Evolutionary conservation across 2,888 invertebrate genomes (phyloP).

Genomic region (Cactoblastis cactorum): DNA sequence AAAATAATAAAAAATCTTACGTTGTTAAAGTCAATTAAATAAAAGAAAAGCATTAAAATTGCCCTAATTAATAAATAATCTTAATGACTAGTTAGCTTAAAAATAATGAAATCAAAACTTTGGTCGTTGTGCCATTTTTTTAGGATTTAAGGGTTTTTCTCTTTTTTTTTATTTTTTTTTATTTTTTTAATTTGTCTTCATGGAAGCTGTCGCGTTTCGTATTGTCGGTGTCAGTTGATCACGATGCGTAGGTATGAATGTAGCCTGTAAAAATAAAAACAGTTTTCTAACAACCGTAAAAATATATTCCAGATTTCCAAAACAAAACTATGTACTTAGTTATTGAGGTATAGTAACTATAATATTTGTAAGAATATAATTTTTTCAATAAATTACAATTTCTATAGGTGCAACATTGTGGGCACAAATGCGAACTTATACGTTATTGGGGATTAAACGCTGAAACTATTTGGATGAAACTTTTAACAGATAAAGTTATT

Average conservation of each 20-base stretch:
- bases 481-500: too few relatives aligned
- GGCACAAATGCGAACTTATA: too few relatives aligned
- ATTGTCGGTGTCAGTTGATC: conserved; percentile 75
- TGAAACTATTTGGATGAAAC: too few relatives aligned
- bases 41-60: conserved; percentile 16
- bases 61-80: conserved; percentile 30
- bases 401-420: too few relatives aligned
- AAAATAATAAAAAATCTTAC: neutral
- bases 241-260: conserved; percentile 32
- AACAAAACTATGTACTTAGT: too few relatives aligned
- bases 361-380: too few relatives aligned
- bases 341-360: too few relatives aligned
- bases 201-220: conserved; percentile 48
- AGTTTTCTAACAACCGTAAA: neutral
- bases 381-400: too few relatives aligned
- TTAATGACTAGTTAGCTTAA: conserved; percentile 63
- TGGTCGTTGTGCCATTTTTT: conserved; percentile 80
- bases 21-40: neutral
- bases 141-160: conserved; percentile 58
- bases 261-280: conserved; percentile 41
- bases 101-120: conserved; percentile 61
- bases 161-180: conserved; percentile 58
- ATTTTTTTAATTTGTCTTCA: conserved; percentile 36
- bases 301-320: too few relatives aligned
- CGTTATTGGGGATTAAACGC: too few relatives aligned